These are phyloP conservation scores for Drosophila eugracilis DNA, from an alignment of 1,140 invertebrate species.

Conservation along the genomic window DNA sequence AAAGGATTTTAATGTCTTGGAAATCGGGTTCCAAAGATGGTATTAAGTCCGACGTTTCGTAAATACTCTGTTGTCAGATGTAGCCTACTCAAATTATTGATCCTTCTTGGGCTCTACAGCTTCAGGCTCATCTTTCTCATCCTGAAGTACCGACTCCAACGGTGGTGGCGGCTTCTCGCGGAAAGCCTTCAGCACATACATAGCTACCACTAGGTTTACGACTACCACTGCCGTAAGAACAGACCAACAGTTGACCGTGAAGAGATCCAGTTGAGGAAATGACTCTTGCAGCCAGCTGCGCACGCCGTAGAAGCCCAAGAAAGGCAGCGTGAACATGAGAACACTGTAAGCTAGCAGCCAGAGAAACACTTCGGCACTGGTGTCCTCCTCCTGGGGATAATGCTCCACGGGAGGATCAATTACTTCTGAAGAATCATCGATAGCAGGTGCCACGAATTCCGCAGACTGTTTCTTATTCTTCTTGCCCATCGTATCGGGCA, in stretches of 20 bases:
- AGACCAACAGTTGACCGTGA: slow-evolving; percentile 89
- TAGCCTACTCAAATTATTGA: slow-evolving; percentile 35
- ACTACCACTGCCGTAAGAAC: slow-evolving; percentile 90
- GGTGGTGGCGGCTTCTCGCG: slow-evolving; percentile 86
- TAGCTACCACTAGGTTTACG: slow-evolving; percentile 91
- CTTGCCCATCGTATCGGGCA: slow-evolving; percentile 52
- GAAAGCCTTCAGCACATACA: slow-evolving; percentile 92
- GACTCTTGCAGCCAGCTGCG: slow-evolving; percentile 87
- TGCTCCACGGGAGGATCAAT: background rate
- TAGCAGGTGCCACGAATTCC: background rate
- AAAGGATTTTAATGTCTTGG: background rate
- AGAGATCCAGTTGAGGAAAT: slow-evolving; percentile 86
- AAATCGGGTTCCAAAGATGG: background rate
- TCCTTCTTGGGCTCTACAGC: slow-evolving; percentile 61
- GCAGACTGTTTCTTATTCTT: slow-evolving; percentile 46
- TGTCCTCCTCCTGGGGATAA: slow-evolving; percentile 45
- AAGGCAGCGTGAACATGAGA: slow-evolving; percentile 93
- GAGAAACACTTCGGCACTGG: slow-evolving; percentile 85
- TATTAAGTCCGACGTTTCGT: background rate
- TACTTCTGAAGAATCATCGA: background rate
- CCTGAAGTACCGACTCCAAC: slow-evolving; percentile 78
- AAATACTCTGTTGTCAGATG: background rate
- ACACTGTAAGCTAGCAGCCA: slow-evolving; percentile 91
- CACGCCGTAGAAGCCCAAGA: slow-evolving; percentile 90
- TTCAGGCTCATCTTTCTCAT: slow-evolving; percentile 79